Percentiles rank a stretch among this genome's conserved stretches.
phyloP scores from a whole-genome alignment of 2,888 invertebrate genomes.

The Barypeithes pellucidus region DNA sequence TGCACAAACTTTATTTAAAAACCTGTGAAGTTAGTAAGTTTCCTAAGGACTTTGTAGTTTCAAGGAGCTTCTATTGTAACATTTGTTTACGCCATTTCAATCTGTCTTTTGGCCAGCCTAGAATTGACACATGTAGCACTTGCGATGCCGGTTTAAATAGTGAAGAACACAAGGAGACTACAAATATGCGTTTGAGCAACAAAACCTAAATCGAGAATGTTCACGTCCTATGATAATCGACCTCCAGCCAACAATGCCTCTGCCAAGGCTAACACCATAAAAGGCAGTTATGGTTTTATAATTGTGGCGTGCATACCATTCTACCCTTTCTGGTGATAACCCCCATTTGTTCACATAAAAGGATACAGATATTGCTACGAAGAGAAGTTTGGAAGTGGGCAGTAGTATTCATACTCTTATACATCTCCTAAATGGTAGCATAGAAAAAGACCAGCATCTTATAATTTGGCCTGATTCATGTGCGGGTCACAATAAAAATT shows the following conservation, averaged over 20 bases:
- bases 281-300: conserved; percentile 58
- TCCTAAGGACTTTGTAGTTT: conserved; percentile 14
- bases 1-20: conserved; percentile 44
- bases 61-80: conserved; percentile 17
- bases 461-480: too few relatives aligned
- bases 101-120: conserved; percentile 37
- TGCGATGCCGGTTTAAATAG: conserved; percentile 35
- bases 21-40: conserved; percentile 20
- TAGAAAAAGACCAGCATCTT: too few relatives aligned
- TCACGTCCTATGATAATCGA: conserved; percentile 54
- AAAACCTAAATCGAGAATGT: conserved; percentile 35
- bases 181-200: conserved; percentile 38
- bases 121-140: conserved; percentile 42
- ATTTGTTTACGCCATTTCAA: conserved; percentile 40
- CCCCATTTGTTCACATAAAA: too few relatives aligned
- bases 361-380: too few relatives aligned
- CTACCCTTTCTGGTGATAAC: background rate
- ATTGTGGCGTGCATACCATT: conserved; percentile 52
- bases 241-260: conserved; percentile 56
- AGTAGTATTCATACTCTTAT: too few relatives aligned
- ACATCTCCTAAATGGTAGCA: too few relatives aligned
- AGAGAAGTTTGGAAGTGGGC: too few relatives aligned
- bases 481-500: too few relatives aligned
- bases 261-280: conserved; percentile 54
- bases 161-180: conserved; percentile 39